Percentiles rank a stretch among this genome's conserved stretches.
These are phyloP conservation scores for Micrastur ruficollis DNA, from an alignment of 2,797 vertebrate genomes.

Conservation along the genomic window DNA sequence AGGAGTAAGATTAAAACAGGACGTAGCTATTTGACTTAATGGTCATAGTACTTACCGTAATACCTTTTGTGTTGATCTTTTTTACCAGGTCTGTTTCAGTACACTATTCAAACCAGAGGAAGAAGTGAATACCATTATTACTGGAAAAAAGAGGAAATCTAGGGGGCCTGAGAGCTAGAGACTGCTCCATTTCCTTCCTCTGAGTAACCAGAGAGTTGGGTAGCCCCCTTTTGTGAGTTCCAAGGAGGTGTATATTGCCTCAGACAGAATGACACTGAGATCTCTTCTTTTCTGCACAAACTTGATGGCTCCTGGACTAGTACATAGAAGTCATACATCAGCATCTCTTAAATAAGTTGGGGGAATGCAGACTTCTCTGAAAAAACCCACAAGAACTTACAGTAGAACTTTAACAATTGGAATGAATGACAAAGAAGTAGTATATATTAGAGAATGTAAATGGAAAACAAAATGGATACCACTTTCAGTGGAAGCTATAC, in stretches of 20 bases:
- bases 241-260: not conserved
- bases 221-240: not conserved
- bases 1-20: not conserved
- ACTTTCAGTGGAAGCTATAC: not conserved
- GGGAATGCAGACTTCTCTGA: not conserved
- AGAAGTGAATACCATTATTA: not conserved
- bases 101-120: not conserved
- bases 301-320: not conserved
- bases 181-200: rapidly evolving
- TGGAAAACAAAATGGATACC: not conserved
- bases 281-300: not conserved
- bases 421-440: not conserved
- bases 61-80: not conserved
- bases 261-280: not conserved
- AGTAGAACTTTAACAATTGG: not conserved
- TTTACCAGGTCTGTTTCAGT: not conserved
- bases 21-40: not conserved
- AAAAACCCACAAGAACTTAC: not conserved
- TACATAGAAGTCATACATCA: not conserved
- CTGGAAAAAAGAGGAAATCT: not conserved
- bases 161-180: not conserved
- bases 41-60: not conserved
- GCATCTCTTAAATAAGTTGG: not conserved
- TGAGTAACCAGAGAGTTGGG: not conserved
- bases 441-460: not conserved